phyloP scores from a whole-genome alignment of 1,140 invertebrate genomes.

The Pectinophora gossypiella region DNA sequence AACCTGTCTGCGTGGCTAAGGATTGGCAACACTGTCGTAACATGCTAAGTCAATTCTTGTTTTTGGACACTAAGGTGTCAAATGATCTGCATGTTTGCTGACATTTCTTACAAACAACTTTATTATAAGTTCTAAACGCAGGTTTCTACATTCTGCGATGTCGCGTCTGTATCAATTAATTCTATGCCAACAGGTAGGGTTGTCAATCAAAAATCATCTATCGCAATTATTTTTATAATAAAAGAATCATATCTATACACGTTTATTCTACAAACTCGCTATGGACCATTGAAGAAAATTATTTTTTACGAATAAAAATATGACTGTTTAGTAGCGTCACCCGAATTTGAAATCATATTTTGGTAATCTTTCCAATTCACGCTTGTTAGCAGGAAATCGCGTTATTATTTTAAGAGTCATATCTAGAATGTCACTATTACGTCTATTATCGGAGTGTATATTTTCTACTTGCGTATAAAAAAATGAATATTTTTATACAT shows the following conservation, averaged over 20 bases:
- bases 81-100: too few species aligned
- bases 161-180: too few species aligned
- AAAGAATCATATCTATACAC: neutral
- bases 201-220: neutral
- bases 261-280: slow-evolving; percentile 5
- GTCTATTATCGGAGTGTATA: too few species aligned
- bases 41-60: too few species aligned
- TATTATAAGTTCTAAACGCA: too few species aligned
- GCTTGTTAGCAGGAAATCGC: neutral
- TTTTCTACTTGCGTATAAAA: slow-evolving; percentile 28
- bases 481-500: slow-evolving; percentile 45
- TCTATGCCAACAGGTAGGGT: neutral
- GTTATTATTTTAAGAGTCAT: neutral
- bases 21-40: too few species aligned
- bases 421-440: neutral
- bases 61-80: too few species aligned
- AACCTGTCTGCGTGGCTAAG: neutral
- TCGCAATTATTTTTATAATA: slow-evolving; percentile 1
- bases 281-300: slow-evolving; percentile 20
- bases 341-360: slow-evolving; percentile 8
- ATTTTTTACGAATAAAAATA: slow-evolving; percentile 24
- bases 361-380: slow-evolving; percentile 1
- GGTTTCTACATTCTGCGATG: too few species aligned
- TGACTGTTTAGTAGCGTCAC: slow-evolving; percentile 18
- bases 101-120: too few species aligned